Base-by-base conservation (phyloP, 2,797 vertebrate genomes). In the Hirundo rustica region DNA sequence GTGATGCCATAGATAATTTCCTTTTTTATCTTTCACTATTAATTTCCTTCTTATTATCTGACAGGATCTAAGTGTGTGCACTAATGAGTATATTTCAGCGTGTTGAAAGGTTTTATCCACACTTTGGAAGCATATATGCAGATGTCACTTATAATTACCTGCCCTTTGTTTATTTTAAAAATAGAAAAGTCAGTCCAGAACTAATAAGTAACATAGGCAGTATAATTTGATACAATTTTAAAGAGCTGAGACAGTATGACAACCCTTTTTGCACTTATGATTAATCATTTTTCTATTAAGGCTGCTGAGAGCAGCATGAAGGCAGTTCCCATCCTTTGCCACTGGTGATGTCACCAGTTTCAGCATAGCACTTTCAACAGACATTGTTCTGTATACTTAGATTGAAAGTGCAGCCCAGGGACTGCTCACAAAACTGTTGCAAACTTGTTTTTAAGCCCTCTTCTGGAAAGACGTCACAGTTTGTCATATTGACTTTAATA, bases 341-440 rank as follows among this genome's bases (percentile, higher is more conserved):
- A 53, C 62, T 58, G 67, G 60, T 96, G 94, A 96, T 92, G 88
- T 97, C 92, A 96, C 78, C 88, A 72, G 77, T 94, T 96, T 94
- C 89, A 97, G 44, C 29, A 45, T n/a, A 82, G 60, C 44, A 79
- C 62, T 93, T 95, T 96, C 92, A 93, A 40, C 65, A 85, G 89
- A 78, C 22, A 64, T 70, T 12, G 1, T 51, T 42, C n/a, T 72
- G 5, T 66, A 36, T 16, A 27, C 51, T 71, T 72, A 55, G 44
- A 44, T 48, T 77, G 68, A 95, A 96, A 86, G 95, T 40, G 53
- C 61, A 87, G 78, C 76, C 79, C 40, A 54, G 88, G 83, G 75
- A 57, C 58, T 88, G 53, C 71, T 82, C 25, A 2, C 14, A 71
- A 68, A 90, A 81, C 72, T 92, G 74, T 87, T 84, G 64, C 38